Conservation (phyloP, 2,888 invertebrate species). For the Chloromyia formosa region DNA sequence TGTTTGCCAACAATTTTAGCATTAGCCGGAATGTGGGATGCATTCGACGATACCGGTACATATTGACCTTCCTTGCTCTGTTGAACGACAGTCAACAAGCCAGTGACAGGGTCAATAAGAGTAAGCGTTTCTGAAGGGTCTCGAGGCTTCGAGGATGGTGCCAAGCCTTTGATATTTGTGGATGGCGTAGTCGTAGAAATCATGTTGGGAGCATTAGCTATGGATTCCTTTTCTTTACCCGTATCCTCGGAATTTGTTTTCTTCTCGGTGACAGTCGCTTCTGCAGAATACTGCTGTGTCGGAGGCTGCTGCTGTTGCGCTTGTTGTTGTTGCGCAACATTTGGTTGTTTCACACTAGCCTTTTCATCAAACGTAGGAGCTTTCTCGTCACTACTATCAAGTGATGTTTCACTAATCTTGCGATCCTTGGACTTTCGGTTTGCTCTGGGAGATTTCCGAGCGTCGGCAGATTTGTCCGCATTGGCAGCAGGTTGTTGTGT, state of each 20-base stretch:
- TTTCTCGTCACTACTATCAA: slow-evolving; percentile 72
- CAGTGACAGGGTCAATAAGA: slow-evolving; percentile 79
- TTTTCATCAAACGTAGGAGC: slow-evolving; percentile 51
- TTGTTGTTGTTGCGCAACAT: slow-evolving; percentile 45
- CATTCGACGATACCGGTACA: slow-evolving; percentile 66
- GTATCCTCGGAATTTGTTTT: background rate
- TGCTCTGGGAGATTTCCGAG: slow-evolving; percentile 73
- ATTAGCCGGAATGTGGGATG: slow-evolving; percentile 16
- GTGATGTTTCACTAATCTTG: slow-evolving; percentile 72
- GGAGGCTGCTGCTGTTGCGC: background rate
- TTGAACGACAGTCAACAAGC: slow-evolving; percentile 74
- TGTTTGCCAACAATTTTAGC: slow-evolving; percentile 21
- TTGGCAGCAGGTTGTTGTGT: slow-evolving; percentile 34
- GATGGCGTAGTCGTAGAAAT: background rate
- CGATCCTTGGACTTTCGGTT: slow-evolving; percentile 71
- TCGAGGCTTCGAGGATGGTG: background rate
- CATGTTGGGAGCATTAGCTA: background rate
- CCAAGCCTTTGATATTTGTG: background rate
- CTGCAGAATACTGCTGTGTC: background rate
- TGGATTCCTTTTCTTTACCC: background rate
- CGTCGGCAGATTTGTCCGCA: slow-evolving; percentile 56
- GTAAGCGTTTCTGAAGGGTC: slow-evolving; percentile 70
- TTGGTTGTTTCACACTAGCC: background rate
- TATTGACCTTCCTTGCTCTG: slow-evolving; percentile 77
- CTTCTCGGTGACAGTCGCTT: background rate